Evolutionary conservation across 2,797 vertebrate genomes (phyloP), one percentile per base, ranked within the genome.

Genomic region (Fistularia commersonii): DNA sequence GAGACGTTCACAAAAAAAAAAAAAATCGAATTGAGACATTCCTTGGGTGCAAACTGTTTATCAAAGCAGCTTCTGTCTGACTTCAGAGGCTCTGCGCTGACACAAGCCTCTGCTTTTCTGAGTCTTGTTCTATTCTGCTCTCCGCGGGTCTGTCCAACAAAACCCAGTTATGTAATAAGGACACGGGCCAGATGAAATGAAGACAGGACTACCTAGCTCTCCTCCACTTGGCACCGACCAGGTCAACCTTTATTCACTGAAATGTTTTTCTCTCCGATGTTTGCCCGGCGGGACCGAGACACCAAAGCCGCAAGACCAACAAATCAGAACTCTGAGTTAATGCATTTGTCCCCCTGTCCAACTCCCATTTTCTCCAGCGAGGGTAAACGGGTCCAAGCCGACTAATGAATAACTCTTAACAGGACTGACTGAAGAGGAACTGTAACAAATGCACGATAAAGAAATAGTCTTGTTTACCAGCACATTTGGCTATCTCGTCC

Each of bases 101-200:
- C 51, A 52, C 14, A 40, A 32, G 59, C 11, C 40, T 42, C 51
- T 45, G 60, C 61, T 63, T 59, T 56, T 52, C 75, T 75, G 50
- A 55, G 69, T 58, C 45, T 61, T 8, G 58, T 49, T 55, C 60
- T 39, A 43, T 57, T 67, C 61, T 70, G 49, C 54, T 63, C 62
- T 53, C 58, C 11, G 3, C 57, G 38, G 35, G 64, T 54, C 64
- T 46, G 67, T 56, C 44, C 72, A 62, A 76, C 54, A 76, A 65
- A 66, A 67, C 62, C 46, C 42, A 11, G 62, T 88, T 87, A 85
- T 74, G 80, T 62, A 84, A 88, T 64, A 35, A 59, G 57, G 55
- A 76, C 63, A 48, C 54, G 38, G 65, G 69, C 76, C 81, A 84
- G 71, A 76, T 55, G 70, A 84, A 64, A 50, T 36, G 43, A 69